Base-by-base conservation (phyloP, 2,113 vertebrate species). In the Dicerorhinus sumatrensis region DNA sequence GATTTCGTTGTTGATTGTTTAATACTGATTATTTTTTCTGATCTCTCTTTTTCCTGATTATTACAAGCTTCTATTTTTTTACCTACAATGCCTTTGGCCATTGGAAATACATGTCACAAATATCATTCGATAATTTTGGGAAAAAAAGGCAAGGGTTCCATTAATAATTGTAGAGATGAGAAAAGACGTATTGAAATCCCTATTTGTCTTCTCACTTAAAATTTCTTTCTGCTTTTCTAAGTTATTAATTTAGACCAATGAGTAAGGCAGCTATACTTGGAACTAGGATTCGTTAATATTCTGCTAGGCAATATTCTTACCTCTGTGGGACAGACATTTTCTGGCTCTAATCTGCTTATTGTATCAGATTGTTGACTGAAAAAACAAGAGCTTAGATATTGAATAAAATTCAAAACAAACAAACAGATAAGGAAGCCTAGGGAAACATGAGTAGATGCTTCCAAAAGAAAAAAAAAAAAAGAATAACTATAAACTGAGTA, bases 381-480 rank as follows among this genome's bases (percentile, higher is more conserved):
- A 60, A 97, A 93, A 84, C 25, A 96, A 92, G 76, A 94, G 11
- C 16, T 88, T 89, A 88, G 58, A 73, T 58, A 91, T 23, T 91
- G 69, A 95, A 88, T 84, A 93, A n/a, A 67, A 77, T 76, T 97
- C 20, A 94, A 94, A 90, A 72, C 36, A 88, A 85, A 87, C 69
- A 54, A 92, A 63, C 23, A 81, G 84, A 48, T 9, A 84, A 11
- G n/a, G 27, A 82, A 27, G 25, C 27, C 23, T 65, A 42, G 20
- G 7, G n/a, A 96, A 96, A 48, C 27, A 83, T 46, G 11, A 96
- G 20, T 54, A 79, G 70, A 79, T 27, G 65, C 9, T 89, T 84
- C 29, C 5, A 69, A 46, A 83, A 93, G 29, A 8, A 83, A 36
- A 89, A 46, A n/a, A n/a, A 33, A 60, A 25, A 75, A 58, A n/a